Base-by-base conservation (phyloP, 2,888 invertebrate species). In the Habrosyne pyritoides region DNA sequence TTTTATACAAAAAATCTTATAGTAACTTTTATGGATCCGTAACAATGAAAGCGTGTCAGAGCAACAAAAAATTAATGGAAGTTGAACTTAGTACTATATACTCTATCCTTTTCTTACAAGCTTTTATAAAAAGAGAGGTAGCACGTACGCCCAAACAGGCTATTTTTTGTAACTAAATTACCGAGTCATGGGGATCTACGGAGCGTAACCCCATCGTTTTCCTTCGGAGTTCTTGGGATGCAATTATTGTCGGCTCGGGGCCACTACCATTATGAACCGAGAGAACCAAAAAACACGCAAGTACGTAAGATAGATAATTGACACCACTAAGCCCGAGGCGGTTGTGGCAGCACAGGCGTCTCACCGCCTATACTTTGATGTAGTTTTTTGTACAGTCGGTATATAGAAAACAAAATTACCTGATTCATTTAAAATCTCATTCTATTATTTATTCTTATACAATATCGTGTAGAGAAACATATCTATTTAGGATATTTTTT, bases 151-250 rank as follows among this genome's bases (percentile, higher is more conserved):
- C 54, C 48, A 57, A 63, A 62, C 56, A 61, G 53, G 18, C 8
- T 21, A 70, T 80, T 79, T 82, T 82, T 79, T 74, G 63, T 73
- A 62, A 68, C 62, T 71, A 84, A 86, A 83, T 77, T 62, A 84
- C 84, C 69, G 73, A 84, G 84, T 88, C 87, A 89, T 81, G 79
- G 81, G 79, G 77, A 67, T 74, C 79, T 81, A 76, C 81, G 71
- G 80, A 86, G 82, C 87, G 87, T 86, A 87, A 84, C 83, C 78
- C 82, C 78, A 76, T 79, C 83, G 76, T 86, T 88, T 85, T 84
- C 86, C 84, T 83, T 72, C 79, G 79, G 82, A 70, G 71, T 88
- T 89, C 89, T 87, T 78, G 83, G 88, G 85, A 91, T 81, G 77
- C 86, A 90, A 91, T 91, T 90, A 91, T 80, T 63, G 76, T 75